phyloP scores from a whole-genome alignment of 1,140 invertebrate species.

The Drosophila kanapiae region DNA sequence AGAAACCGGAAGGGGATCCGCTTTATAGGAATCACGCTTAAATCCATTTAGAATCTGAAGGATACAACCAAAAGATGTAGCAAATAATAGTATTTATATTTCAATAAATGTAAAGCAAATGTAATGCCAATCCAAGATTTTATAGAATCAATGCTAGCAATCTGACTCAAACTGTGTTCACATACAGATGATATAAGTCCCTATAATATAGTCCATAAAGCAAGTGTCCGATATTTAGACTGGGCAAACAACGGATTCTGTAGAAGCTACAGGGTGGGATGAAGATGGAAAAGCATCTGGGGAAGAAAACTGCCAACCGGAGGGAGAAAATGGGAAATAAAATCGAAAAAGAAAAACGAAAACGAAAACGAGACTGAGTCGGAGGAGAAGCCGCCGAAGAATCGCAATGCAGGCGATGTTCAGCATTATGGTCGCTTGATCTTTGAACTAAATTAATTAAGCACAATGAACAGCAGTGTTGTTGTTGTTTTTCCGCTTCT shows the following conservation, averaged over 20 bases:
- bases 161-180: neutral
- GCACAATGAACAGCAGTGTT: constrained; percentile 84
- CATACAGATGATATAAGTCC: constrained; percentile 6
- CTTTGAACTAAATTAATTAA: constrained; percentile 85
- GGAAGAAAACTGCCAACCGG: neutral
- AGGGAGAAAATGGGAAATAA: constrained; percentile 6
- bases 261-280: constrained; percentile 13
- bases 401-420: constrained; percentile 63
- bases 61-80: neutral
- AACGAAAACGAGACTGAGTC: constrained; percentile 9
- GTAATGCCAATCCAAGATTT: neutral
- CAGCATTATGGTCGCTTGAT: constrained; percentile 71
- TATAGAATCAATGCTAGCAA: neutral
- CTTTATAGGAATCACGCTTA: neutral
- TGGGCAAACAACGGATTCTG: constrained; percentile 14
- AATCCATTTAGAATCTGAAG: neutral
- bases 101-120: neutral
- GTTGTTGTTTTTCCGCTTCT: constrained; percentile 46
- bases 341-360: constrained; percentile 1
- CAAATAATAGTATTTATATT: neutral
- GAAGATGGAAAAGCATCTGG: constrained; percentile 9
- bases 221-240: constrained; percentile 41
- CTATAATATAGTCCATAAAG: constrained; percentile 6
- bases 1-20: neutral
- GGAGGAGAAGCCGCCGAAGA: constrained; percentile 17